These are phyloP conservation scores for Pachymerium ferrugineum DNA, from an alignment of 2,888 invertebrate species.

Conservation along the genomic window DNA sequence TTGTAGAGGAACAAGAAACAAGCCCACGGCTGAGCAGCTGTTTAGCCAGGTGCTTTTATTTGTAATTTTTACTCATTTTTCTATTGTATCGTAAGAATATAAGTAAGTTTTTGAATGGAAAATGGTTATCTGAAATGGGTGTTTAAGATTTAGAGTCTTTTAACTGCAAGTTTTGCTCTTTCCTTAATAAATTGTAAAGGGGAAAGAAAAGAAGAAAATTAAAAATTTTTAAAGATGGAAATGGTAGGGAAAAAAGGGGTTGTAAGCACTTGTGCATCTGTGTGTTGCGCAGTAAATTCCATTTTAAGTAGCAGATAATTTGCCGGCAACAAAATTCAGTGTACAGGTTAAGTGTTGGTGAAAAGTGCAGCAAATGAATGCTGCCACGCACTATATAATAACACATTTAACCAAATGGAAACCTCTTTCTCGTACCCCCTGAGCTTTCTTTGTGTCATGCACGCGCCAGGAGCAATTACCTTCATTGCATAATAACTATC, in stretches of 20 bases:
- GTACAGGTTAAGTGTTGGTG: conserved; percentile 27
- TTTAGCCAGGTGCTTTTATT: conserved; percentile 27
- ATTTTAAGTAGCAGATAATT: conserved; percentile 25
- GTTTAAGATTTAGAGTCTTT: no score
- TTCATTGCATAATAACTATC: conserved; percentile 33
- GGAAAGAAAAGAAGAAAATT: neutral
- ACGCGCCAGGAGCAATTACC: conserved; percentile 31
- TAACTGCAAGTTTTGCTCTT: no score
- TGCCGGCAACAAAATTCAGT: conserved; percentile 24
- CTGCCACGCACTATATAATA: conserved; percentile 27
- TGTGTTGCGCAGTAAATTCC: conserved; percentile 27
- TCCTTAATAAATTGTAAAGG: neutral
- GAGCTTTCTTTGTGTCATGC: conserved; percentile 27
- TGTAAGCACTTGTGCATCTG: conserved; percentile 22
- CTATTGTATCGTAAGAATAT: conserved; percentile 6
- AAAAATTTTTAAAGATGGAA: neutral
- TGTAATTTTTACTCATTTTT: conserved; percentile 19
- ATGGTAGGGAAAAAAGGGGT: neutral
- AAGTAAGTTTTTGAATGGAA: no score
- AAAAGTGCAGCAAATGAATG: conserved; percentile 27
- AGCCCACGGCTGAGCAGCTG: conserved; percentile 13
- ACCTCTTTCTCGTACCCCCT: conserved; percentile 27
- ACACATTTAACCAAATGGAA: conserved; percentile 27
- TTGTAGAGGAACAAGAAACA: conserved; percentile 17
- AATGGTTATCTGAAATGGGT: no score